Evolutionary conservation across 2,797 vertebrate species (phyloP).

Genomic region (Phrynocephalus guinanensis): DNA sequence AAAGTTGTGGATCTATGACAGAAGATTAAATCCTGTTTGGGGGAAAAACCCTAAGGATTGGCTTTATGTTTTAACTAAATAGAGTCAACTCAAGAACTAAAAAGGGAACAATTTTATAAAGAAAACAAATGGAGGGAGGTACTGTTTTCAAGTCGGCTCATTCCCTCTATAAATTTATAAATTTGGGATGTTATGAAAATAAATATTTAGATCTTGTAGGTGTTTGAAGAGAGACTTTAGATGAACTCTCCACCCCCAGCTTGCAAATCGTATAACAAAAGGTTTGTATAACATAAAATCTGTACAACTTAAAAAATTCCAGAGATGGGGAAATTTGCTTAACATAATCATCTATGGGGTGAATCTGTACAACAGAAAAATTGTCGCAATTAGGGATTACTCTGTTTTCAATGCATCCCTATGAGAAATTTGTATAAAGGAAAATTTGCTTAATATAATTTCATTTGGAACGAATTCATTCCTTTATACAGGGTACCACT

Average conservation of each 20-base stretch:
- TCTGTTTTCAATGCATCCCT: too few relatives aligned
- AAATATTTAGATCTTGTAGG: conserved; percentile 6
- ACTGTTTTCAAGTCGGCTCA: conserved; percentile 1
- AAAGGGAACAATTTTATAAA: conserved; percentile 48
- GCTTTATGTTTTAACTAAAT: conserved; percentile 46
- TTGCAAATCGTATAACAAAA: not conserved
- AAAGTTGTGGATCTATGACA: conserved; percentile 49
- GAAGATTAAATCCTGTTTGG: conserved; percentile 52
- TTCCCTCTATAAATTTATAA: conserved; percentile 16
- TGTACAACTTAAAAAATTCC: too few relatives aligned
- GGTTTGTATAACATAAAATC: too few relatives aligned
- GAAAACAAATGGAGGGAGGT: conserved; percentile 38
- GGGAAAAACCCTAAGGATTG: conserved; percentile 16
- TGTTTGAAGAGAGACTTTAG: conserved; percentile 22
- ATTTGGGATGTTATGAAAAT: conserved; percentile 38
- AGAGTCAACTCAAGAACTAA: conserved; percentile 23
- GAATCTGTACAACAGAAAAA: too few relatives aligned
- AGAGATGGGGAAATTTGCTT: too few relatives aligned
- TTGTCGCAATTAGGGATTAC: too few relatives aligned
- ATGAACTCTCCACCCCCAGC: not conserved
- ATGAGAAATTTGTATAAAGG: too few relatives aligned
- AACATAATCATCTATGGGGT: too few relatives aligned
- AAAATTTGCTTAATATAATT: too few relatives aligned
- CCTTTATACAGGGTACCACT: too few relatives aligned
- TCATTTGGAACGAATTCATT: too few relatives aligned